Conservation (phyloP, 2,888 invertebrate species). For the Luperina testacea region DNA sequence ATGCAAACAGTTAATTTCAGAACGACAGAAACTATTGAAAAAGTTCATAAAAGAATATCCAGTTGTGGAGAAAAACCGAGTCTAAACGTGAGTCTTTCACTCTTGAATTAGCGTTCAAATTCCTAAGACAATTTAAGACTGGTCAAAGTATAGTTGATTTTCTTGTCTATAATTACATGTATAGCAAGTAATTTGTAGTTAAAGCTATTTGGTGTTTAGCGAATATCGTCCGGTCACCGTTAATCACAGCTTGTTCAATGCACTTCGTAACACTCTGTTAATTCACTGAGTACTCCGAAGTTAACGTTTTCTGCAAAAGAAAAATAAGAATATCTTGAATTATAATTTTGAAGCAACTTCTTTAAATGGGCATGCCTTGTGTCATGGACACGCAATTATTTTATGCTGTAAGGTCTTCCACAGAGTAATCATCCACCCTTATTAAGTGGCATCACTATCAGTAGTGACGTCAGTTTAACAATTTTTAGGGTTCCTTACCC, state of each 20-base stretch:
- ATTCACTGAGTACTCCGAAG: slow-evolving; percentile 46
- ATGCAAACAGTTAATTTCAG: background rate
- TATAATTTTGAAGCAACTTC: background rate
- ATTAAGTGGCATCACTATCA: slow-evolving; percentile 1
- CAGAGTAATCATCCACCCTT: background rate
- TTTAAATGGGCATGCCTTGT: background rate
- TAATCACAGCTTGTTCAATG: slow-evolving; percentile 67
- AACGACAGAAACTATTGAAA: background rate
- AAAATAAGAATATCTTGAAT: slow-evolving; percentile 23
- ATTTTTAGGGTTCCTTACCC: no score
- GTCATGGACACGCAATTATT: background rate
- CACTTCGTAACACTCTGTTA: slow-evolving; percentile 59
- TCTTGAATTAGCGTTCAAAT: background rate
- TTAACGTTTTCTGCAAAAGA: slow-evolving; percentile 65
- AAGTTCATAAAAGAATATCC: background rate
- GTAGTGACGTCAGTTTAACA: background rate
- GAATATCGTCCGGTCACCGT: slow-evolving; percentile 65
- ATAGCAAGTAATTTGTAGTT: slow-evolving; percentile 42
- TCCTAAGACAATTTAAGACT: background rate
- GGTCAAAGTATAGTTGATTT: background rate
- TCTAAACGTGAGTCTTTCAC: background rate
- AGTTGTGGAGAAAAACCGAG: background rate
- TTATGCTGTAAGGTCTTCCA: background rate
- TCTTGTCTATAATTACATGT: slow-evolving; percentile 37
- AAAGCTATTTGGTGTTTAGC: slow-evolving; percentile 69